Conservation (phyloP, 2,888 invertebrate species). For the Caenorhabditis japonica region DNA sequence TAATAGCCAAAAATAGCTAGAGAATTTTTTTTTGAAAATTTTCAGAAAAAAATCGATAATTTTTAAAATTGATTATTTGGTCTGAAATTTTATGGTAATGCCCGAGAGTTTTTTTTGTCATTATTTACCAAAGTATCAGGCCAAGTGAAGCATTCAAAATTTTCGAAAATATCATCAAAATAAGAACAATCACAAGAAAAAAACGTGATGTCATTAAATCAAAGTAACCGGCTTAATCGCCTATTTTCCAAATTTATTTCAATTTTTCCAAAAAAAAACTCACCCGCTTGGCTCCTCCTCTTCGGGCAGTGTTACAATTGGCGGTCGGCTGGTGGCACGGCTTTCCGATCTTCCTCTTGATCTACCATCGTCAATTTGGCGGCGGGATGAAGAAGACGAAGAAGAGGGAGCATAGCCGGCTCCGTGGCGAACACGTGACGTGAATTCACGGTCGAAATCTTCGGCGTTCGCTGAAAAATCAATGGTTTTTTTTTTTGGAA, state of each 20-base stretch:
- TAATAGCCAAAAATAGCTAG: too few relatives aligned
- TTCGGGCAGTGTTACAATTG: constrained; percentile 67
- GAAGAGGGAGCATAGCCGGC: not conserved
- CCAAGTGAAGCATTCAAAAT: too few relatives aligned
- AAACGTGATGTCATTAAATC: too few relatives aligned
- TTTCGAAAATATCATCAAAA: too few relatives aligned
- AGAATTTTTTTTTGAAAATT: too few relatives aligned
- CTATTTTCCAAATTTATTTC: not conserved
- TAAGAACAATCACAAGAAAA: too few relatives aligned
- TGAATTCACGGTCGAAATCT: constrained; percentile 73
- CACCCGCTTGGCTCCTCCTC: constrained; percentile 58
- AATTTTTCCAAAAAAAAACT: not conserved
- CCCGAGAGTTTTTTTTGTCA: too few relatives aligned
- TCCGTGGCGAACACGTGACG: constrained; percentile 49
- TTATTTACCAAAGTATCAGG: too few relatives aligned
- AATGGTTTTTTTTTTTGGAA: too few relatives aligned
- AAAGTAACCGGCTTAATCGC: not conserved
- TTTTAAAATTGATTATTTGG: too few relatives aligned
- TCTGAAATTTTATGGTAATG: too few relatives aligned
- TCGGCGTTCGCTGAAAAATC: constrained; percentile 73
- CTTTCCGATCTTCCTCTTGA: not conserved
- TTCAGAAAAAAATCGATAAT: too few relatives aligned
- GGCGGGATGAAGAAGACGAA: constrained; percentile 5
- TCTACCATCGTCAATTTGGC: constrained; percentile 27
- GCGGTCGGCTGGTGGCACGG: constrained; percentile 23